Conservation (phyloP, 2,113 vertebrate genomes). For the Chauna torquata region DNA sequence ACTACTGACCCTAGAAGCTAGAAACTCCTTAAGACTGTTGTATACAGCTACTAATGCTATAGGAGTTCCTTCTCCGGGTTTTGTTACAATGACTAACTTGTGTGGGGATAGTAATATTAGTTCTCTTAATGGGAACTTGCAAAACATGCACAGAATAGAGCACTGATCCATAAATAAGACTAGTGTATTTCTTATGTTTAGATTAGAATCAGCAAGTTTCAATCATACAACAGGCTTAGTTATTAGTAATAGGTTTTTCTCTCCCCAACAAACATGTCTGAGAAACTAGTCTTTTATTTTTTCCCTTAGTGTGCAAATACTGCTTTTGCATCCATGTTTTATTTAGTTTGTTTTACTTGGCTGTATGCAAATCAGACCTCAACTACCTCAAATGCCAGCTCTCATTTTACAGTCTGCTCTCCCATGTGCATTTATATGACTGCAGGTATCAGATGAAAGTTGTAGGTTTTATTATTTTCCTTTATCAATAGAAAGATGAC, state of each 20-base stretch:
- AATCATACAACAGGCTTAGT: background rate
- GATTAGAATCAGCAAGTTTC: background rate
- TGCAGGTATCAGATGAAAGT: constrained; percentile 20
- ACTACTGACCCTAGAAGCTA: background rate
- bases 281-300: background rate
- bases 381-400: background rate
- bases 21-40: background rate
- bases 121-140: background rate
- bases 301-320: background rate
- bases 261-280: background rate
- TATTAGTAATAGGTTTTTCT: background rate
- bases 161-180: background rate
- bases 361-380: constrained; percentile 11
- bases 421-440: background rate
- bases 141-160: background rate
- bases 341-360: constrained; percentile 20
- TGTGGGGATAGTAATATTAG: background rate
- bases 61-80: background rate
- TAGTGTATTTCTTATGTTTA: background rate
- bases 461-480: constrained; percentile 30
- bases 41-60: background rate
- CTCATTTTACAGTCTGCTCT: constrained; percentile 20
- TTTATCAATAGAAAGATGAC: constrained; percentile 25
- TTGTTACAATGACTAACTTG: background rate
- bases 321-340: background rate